These are phyloP conservation scores for Drosophila repleta DNA, from an alignment of 1,140 invertebrate species.

Conservation along the genomic window DNA sequence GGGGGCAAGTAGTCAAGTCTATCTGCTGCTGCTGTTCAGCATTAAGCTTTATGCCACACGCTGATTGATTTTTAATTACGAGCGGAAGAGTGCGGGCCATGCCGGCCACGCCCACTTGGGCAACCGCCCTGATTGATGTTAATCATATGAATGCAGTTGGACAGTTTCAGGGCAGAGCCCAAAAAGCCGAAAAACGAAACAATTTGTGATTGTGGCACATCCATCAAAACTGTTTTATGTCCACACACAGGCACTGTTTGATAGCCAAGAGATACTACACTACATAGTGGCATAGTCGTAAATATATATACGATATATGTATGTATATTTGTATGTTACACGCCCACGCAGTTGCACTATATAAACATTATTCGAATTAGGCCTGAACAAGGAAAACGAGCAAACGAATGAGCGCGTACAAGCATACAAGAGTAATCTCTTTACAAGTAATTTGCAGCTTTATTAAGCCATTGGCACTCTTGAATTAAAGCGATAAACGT, in stretches of 20 bases:
- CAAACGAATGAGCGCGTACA: too few relatives aligned
- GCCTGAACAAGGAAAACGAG: too few relatives aligned
- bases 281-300: too few relatives aligned
- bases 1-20: neutral
- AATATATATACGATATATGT: too few relatives aligned
- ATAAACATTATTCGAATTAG: too few relatives aligned
- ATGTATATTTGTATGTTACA: too few relatives aligned
- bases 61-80: slow-evolving; percentile 78
- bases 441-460: too few relatives aligned
- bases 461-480: too few relatives aligned
- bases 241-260: neutral
- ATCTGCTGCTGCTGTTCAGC: slow-evolving; percentile 15
- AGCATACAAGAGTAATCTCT: too few relatives aligned
- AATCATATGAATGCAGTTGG: slow-evolving; percentile 59
- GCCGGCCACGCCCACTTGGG: neutral
- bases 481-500: too few relatives aligned
- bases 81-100: neutral
- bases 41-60: slow-evolving; percentile 59
- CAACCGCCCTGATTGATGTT: slow-evolving; percentile 51
- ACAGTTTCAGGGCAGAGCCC: neutral
- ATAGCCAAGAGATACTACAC: too few relatives aligned
- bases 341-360: too few relatives aligned
- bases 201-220: slow-evolving; percentile 31
- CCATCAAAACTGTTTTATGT: slow-evolving; percentile 20
- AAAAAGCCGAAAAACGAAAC: slow-evolving; percentile 9